Percentiles rank a stretch among this genome's conserved stretches.
phyloP scores from a whole-genome alignment of 2,888 invertebrate genomes.

The Xanthorhoe designata region DNA sequence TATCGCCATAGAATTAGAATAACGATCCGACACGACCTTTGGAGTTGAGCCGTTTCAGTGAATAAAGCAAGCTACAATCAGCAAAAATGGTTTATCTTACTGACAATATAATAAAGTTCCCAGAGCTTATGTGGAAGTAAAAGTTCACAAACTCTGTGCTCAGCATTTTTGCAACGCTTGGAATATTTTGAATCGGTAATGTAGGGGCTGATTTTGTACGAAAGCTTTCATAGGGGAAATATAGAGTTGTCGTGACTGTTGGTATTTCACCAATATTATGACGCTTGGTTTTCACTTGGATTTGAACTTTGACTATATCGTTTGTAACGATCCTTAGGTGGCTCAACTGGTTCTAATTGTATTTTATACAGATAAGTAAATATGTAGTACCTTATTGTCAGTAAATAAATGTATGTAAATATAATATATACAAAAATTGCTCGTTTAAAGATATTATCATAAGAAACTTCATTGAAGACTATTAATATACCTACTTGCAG shows the following conservation, averaged over 20 bases:
- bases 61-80: neutral
- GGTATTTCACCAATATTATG: neutral
- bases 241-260: neutral
- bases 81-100: neutral
- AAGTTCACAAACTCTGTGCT: neutral
- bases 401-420: too few relatives aligned
- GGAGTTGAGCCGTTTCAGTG: neutral
- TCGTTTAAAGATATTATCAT: too few relatives aligned
- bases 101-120: neutral
- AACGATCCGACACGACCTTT: neutral
- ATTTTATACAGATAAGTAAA: too few relatives aligned
- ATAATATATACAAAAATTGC: too few relatives aligned
- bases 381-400: too few relatives aligned
- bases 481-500: too few relatives aligned
- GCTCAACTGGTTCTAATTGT: too few relatives aligned
- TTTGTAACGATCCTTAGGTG: too few relatives aligned
- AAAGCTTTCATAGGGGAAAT: neutral
- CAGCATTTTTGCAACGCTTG: slow-evolving; percentile 1
- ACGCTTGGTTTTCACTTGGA: neutral
- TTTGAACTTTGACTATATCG: too few relatives aligned
- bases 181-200: slow-evolving; percentile 4
- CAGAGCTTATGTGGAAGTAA: neutral
- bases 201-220: neutral
- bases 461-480: too few relatives aligned
- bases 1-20: slow-evolving; percentile 3